Percentiles rank a stretch among this genome's conserved stretches.
Conservation (phyloP, 2,797 vertebrate genomes). For the Phylloscopus collybita region DNA sequence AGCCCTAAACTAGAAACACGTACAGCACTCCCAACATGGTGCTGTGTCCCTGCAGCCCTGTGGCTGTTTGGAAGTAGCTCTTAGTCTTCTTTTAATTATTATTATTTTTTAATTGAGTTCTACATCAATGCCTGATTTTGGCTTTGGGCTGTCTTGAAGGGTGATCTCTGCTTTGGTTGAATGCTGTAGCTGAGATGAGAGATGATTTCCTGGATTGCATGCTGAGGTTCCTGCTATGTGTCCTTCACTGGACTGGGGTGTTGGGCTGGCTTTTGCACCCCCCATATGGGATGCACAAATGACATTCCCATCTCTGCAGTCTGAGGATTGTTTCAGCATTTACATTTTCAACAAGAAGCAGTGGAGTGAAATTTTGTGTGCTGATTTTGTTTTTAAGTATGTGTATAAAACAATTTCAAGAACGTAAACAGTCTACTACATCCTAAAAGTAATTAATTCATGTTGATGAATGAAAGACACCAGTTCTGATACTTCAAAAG, state of each 20-base stretch:
- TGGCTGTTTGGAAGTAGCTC: neutral
- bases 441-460: constrained; percentile 14
- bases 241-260: neutral
- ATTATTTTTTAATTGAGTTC: constrained; percentile 4
- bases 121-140: neutral
- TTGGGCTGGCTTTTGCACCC: neutral
- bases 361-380: neutral
- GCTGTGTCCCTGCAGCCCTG: neutral
- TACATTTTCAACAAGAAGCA: neutral
- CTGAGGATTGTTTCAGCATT: neutral
- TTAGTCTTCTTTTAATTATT: neutral
- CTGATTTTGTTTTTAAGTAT: neutral
- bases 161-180: neutral
- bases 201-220: neutral
- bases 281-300: neutral
- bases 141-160: neutral
- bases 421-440: neutral
- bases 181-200: neutral
- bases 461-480: neutral
- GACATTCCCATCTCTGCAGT: neutral
- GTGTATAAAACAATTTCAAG: neutral
- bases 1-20: neutral
- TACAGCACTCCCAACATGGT: neutral
- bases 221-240: neutral
- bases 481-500: neutral